These are phyloP conservation scores for Sebastes oblongus DNA, from an alignment of 2,797 vertebrate genomes.

Conservation along the genomic window DNA sequence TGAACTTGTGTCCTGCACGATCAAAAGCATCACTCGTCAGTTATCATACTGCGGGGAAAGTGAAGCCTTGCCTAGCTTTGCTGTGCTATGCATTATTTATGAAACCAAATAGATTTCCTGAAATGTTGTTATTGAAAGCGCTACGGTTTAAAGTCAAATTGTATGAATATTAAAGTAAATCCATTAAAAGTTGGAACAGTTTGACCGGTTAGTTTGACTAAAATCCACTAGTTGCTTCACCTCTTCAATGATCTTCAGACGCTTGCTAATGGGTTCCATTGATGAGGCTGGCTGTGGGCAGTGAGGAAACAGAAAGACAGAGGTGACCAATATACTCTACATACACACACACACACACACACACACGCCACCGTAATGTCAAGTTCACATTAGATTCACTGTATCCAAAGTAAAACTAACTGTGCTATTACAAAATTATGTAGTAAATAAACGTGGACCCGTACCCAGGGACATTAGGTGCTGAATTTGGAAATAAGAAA, in stretches of 20 bases:
- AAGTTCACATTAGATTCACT: neutral
- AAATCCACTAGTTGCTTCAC: conserved; percentile 66
- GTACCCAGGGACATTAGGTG: neutral
- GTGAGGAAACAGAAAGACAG: neutral
- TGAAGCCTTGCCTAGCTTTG: neutral
- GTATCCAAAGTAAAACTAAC: neutral
- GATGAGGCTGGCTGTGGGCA: conserved; percentile 81
- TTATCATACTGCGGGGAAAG: neutral
- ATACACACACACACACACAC: neutral
- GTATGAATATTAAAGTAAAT: neutral
- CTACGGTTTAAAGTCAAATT: neutral
- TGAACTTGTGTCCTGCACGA: conserved; percentile 89
- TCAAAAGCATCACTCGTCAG: neutral
- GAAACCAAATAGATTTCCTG: neutral
- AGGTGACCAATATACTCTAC: neutral
- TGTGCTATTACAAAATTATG: neutral
- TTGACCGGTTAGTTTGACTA: neutral
- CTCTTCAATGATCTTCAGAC: conserved; percentile 96
- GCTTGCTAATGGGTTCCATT: conserved; percentile 93
- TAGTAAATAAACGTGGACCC: neutral
- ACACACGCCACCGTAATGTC: neutral
- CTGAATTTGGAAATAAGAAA: neutral
- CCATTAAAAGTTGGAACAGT: neutral
- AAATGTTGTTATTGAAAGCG: neutral
- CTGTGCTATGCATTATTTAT: neutral